Base-by-base conservation (phyloP, 1,140 invertebrate species). In the Drosophila sechellia region DNA sequence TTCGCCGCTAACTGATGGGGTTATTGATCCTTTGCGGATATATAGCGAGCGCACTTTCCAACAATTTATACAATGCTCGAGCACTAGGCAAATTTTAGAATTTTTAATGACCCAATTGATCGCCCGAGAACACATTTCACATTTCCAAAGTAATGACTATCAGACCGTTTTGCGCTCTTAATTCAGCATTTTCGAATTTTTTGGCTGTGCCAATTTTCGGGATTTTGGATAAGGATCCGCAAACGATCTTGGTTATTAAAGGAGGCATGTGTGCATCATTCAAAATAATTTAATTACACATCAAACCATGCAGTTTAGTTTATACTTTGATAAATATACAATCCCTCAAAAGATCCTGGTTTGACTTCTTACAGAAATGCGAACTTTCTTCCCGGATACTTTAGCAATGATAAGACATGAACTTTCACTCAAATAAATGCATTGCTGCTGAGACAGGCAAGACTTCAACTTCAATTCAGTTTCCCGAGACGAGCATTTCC, bases 401-500 rank as follows among this genome's bases (percentile, higher is more conserved):
- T 58, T 5, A 37, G 12, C 27, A 17, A 46, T 56, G 37, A 27
- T 20, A 64, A 49, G 42, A 39, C 39, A 48, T 65, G 60, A 48
- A 76, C 73, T 76, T 76, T 76, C 73, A 76, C 73, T 76, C 27
- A 17, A 10, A 31, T 27, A 50, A 45, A 42, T 54, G 46, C 53
- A 35, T 48, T 49, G 34, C 20, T 27, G 5, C 20, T 27, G 5
- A 42, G 27, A 2, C 58, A 31, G 37, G n/a, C 58, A 57, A 57
- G 11, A 63, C 31, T 31, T 31, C 31, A 15, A 42, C 59, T 59
- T 59, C 59, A 66, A 76, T 76, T 63, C 72, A 76, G 72, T 76
- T 76, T 59, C 22, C 31, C 52, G 20, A 40, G 12, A 12, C 63
- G 22, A 56, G 34, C 22, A 45, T 65, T 75, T 65, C 50, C 57